Conservation (phyloP, 1,140 invertebrate genomes). For the Heliothis subflexa region DNA sequence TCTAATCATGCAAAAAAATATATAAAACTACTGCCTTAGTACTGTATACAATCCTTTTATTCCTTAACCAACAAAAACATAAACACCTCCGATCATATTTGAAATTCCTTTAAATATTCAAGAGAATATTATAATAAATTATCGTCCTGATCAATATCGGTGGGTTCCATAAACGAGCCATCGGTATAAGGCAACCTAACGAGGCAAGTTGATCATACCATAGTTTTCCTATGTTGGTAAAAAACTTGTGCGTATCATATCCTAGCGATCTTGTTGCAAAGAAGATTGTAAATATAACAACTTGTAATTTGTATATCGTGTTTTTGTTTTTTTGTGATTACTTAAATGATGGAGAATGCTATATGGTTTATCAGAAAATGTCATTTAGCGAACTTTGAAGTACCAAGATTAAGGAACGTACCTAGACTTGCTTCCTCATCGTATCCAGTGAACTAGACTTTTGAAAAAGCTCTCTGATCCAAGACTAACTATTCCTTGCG, state of each 20-base stretch:
- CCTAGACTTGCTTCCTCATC: no score
- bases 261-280: constrained; percentile 3
- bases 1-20: no score
- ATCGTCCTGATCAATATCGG: constrained; percentile 23
- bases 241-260: constrained; percentile 11
- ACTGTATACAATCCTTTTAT: not conserved
- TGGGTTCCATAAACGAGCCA: not conserved
- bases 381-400: not conserved
- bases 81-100: constrained; percentile 14
- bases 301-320: constrained; percentile 1
- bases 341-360: not conserved
- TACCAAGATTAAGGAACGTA: not conserved
- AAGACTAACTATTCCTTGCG: no score
- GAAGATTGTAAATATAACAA: constrained; percentile 4
- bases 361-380: no score
- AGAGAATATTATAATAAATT: constrained; percentile 14
- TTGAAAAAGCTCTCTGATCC: no score
- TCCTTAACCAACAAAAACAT: not conserved
- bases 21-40: no score
- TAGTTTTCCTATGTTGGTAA: not conserved
- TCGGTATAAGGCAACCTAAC: constrained; percentile 2
- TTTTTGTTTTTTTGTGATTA: no score
- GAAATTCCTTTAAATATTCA: constrained; percentile 32
- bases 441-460: no score
- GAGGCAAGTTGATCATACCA: not conserved